Conservation (phyloP, 2,113 vertebrate genomes). For the Tachuris rubrigastra region DNA sequence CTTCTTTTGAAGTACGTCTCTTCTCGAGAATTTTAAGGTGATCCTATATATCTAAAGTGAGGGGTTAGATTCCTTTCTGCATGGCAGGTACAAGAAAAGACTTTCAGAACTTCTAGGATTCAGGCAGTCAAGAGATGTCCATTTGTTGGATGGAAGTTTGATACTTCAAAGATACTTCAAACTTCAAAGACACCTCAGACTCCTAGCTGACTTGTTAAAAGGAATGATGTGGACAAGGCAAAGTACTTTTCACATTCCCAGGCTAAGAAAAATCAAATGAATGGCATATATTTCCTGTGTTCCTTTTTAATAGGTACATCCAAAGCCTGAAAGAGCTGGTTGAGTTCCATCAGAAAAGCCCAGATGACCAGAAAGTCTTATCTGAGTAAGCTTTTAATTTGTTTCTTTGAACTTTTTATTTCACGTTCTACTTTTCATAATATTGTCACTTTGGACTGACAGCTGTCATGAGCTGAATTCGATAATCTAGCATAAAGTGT, state of each 20-base stretch:
- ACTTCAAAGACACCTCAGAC: not conserved
- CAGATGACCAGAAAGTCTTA: slow-evolving; percentile 86
- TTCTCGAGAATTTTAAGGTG: not conserved
- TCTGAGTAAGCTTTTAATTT: slow-evolving; percentile 79
- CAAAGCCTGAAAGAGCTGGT: slow-evolving; percentile 92
- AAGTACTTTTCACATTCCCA: not conserved
- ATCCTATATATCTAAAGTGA: rapidly evolving
- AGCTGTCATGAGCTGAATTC: not conserved
- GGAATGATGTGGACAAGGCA: not conserved
- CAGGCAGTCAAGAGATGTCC: not conserved
- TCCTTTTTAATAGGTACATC: slow-evolving; percentile 72
- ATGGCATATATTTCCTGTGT: not conserved
- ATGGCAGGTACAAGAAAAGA: not conserved
- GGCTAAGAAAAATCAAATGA: not conserved
- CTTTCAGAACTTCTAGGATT: not conserved
- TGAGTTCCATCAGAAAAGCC: slow-evolving; percentile 88
- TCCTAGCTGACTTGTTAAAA: not conserved
- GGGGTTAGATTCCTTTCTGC: not conserved
- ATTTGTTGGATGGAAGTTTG: not conserved
- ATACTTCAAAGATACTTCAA: not conserved
- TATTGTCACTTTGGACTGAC: not conserved
- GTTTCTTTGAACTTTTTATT: slow-evolving; percentile 70
- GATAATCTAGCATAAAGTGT: not conserved
- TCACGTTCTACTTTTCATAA: not conserved
- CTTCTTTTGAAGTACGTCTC: not conserved